A percentile compares a stretch with the other conserved stretches of the same genome.
Conservation (phyloP, 2,113 vertebrate genomes). For the Emberiza fucata region DNA sequence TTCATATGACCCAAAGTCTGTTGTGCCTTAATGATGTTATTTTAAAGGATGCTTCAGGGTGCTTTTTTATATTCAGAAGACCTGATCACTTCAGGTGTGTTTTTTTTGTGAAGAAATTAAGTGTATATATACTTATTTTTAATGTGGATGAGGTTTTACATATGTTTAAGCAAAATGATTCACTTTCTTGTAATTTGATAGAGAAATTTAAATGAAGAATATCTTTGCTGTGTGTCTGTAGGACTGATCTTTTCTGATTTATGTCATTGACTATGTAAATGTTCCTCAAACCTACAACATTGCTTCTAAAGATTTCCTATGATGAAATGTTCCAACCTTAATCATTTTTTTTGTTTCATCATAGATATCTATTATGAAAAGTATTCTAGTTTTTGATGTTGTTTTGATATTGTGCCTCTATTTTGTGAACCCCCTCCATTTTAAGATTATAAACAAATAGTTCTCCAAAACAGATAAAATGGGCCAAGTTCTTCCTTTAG, state of each 20-base stretch:
- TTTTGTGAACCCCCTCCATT: neutral
- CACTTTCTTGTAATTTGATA: neutral
- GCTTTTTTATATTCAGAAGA: neutral
- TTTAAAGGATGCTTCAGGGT: neutral
- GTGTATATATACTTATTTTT: neutral
- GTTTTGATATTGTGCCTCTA: neutral
- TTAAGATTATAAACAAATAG: neutral
- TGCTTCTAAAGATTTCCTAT: neutral
- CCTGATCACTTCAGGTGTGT: neutral
- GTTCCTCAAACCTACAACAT: neutral
- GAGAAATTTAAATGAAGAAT: neutral
- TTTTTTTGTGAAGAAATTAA: neutral
- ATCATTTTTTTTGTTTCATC: neutral
- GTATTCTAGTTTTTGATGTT: neutral
- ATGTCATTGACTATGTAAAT: neutral
- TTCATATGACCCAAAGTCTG: neutral
- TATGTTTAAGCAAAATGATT: neutral
- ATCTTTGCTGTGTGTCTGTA: neutral
- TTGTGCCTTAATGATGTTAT: neutral
- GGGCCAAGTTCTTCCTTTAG: conserved; percentile 28
- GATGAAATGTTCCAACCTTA: neutral
- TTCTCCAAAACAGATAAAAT: neutral
- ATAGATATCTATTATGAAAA: neutral
- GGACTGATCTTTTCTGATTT: neutral
- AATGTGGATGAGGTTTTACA: neutral